Evolutionary conservation across 2,888 invertebrate genomes (phyloP), one percentile per base, ranked within the genome.

Genomic region (Octonoba sinensis): DNA sequence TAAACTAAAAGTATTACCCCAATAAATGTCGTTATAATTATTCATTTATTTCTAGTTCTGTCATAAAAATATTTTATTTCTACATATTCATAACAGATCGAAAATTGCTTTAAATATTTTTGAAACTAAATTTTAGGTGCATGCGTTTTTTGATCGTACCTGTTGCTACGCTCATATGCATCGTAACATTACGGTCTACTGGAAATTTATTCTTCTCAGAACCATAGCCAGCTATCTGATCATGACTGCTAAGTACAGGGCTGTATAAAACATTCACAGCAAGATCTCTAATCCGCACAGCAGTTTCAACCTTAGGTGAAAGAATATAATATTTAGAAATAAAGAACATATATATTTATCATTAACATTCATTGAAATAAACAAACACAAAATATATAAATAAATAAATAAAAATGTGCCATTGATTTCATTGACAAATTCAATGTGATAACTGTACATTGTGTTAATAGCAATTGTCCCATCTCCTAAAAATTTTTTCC

Each of bases 181-280:
- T 73, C 13, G 84, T 82, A 11, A 85, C 74, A 59, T 79, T 81
- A 46, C 81, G 36, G 13, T 85, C 83, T 6, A 83, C 73, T 4
- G 85, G 85, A 54, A 85, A 85, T 22, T 77, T 81, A 49, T 79
- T 75, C 44, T 79, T 73, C 11, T 83, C 72, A 15, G 69, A 62
- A 4, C 85, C 85, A 76, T 75, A 83, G 15, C 85, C 85, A 46
- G 81, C 57, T 18, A 84, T 77, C 44, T 82, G 82, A 62, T 82
- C 82, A 60, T 82, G 82, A 36, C 67, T 84, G 24, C 81, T 83
- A 18, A 73, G 57, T 4, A 70, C 15, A 20, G 79, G 82, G 57
- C 73, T 84, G 24, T 84, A 74, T 13, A 82, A 47, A 15, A 84
- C 69, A 70, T 73, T 76, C n/a, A 84, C 82, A 18, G 66, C 71